phyloP scores from a whole-genome alignment of 2,888 invertebrate species.

The Melanostoma scalare region DNA sequence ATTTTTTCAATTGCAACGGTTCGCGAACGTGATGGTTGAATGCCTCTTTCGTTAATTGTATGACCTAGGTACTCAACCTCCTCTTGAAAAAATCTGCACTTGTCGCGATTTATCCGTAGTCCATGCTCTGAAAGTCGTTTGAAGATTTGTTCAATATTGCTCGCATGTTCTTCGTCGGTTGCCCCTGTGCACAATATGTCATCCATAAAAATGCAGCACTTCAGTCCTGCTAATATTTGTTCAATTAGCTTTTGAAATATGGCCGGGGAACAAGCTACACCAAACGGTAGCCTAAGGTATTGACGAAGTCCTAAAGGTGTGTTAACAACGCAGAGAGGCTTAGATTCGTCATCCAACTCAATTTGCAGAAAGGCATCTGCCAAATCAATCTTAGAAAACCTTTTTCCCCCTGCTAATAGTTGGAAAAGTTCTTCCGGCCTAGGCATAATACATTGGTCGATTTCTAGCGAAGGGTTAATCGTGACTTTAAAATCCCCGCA shows the following conservation, averaged over 20 bases:
- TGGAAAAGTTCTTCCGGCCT: constrained; percentile 73
- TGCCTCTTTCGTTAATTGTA: too few species aligned
- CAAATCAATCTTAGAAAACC: constrained; percentile 75
- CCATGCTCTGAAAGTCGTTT: too few species aligned
- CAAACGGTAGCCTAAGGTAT: constrained; percentile 78
- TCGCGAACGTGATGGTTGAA: too few species aligned
- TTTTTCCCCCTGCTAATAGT: constrained; percentile 64
- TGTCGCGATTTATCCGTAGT: too few species aligned
- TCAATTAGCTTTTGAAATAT: constrained; percentile 78
- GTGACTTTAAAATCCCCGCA: too few species aligned
- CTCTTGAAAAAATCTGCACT: too few species aligned
- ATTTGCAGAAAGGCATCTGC: too few species aligned
- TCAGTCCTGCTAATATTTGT: constrained; percentile 75
- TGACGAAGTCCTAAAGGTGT: constrained; percentile 78
- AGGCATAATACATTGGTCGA: constrained; percentile 75
- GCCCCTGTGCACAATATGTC: constrained; percentile 75
- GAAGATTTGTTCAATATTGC: too few species aligned
- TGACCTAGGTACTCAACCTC: too few species aligned
- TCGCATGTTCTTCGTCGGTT: constrained; percentile 73
- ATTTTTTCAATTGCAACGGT: constrained; percentile 74
- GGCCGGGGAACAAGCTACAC: constrained; percentile 78
- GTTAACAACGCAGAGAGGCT: constrained; percentile 76
- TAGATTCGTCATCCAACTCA: constrained; percentile 75
- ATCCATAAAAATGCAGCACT: constrained; percentile 76
- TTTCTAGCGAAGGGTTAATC: constrained; percentile 73